These are phyloP conservation scores for Palythoa grandis DNA, from an alignment of 92 coral and sea anemone genomes.

Conservation along the genomic window DNA sequence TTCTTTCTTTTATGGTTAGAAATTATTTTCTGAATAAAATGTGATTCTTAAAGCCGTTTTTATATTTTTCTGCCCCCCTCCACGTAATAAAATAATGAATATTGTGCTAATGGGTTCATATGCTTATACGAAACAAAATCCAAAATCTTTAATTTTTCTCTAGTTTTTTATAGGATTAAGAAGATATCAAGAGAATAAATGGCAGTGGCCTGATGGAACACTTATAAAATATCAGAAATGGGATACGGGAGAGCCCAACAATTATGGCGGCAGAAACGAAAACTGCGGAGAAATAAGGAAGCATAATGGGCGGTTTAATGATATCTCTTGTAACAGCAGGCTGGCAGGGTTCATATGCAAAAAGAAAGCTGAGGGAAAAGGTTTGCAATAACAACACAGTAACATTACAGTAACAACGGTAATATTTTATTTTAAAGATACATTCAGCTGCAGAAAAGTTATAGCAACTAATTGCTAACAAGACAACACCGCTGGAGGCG, in stretches of 20 bases:
- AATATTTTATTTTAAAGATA: background rate
- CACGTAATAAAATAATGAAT: too few relatives aligned
- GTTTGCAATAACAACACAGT: background rate
- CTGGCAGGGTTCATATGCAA: conserved; percentile 8
- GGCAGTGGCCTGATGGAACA: conserved; percentile 45
- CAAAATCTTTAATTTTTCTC: background rate
- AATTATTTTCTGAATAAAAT: too few relatives aligned
- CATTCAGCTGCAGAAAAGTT: too few relatives aligned
- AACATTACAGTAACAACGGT: background rate
- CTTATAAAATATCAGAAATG: conserved; percentile 4
- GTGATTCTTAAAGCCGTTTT: too few relatives aligned
- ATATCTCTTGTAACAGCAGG: background rate
- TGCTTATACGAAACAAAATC: too few relatives aligned
- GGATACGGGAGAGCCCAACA: conserved; percentile 26
- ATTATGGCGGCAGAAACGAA: background rate
- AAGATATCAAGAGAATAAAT: background rate
- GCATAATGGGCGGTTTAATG: conserved; percentile 3
- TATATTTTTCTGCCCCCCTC: too few relatives aligned
- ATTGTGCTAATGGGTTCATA: too few relatives aligned
- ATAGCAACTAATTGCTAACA: too few relatives aligned
- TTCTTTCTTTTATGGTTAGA: too few relatives aligned
- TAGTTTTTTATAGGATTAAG: conserved; percentile 26
- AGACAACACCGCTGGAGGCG: too few relatives aligned
- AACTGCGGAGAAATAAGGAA: conserved; percentile 6
- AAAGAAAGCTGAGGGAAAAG: background rate